Base-by-base conservation (phyloP, 2,113 vertebrate genomes). In the Isurus oxyrinchus region DNA sequence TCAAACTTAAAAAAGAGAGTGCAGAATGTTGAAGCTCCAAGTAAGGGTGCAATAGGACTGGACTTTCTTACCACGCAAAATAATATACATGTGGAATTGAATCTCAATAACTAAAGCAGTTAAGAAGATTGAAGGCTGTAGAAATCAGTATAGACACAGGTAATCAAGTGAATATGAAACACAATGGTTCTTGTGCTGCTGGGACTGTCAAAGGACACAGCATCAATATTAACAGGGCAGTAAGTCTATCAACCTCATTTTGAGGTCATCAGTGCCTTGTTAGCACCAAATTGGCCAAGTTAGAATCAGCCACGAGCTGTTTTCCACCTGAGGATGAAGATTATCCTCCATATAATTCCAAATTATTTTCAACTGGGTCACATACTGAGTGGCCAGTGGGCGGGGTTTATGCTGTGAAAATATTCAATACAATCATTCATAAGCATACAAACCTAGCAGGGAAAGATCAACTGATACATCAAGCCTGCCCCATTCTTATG, bases 151-250 rank as follows among this genome's bases (percentile, higher is more conserved):
- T 2, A 93, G 55, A 59, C 35, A 63, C 63, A 21, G 35, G 35
- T 94, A 94, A 94, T 91, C 55, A 91, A 91, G 13, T 91, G 88
- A 61, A 91, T 91, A 61, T 91, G 55, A 91, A 91, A n/a, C 0
- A 63, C 88, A 91, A 59, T 59, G 59, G n/a, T n/a, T 16, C n/a
- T 63, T 94, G 79, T n/a, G 35, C n/a, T 61, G n/a, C 5, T 94
- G 35, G 61, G 59, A n/a, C 59, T 19, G 6, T 40, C 16, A 19
- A 63, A 94, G 40, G 19, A 93, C 19, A n/a, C 35, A 21, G 7
- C 6, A n/a, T 94, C 90, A 61, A 66, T 59, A 23, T 63, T 63
- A n/a, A 40, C 13, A 23, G 90, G 35, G 59, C 35, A 63, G n/a
- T n/a, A 94, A 63, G 61, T 91, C 35, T 40, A 94, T 94, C 14